Percentiles rank a stretch among this genome's conserved stretches.
phyloP scores from a whole-genome alignment of 2,797 vertebrate genomes.

The Eospalax fontanierii region DNA sequence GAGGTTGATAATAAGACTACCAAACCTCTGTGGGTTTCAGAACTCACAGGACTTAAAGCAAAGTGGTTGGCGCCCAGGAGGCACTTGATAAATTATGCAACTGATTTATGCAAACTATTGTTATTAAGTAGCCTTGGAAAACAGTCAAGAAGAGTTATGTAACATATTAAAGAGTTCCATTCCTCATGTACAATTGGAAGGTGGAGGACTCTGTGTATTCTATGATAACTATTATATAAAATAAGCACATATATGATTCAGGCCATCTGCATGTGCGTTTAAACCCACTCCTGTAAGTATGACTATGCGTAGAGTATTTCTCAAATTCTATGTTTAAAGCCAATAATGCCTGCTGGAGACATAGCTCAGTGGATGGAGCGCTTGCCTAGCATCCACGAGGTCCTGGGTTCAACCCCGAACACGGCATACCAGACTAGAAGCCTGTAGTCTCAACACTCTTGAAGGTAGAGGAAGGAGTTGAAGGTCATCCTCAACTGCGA shows the following conservation, averaged over 20 bases:
- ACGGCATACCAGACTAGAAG: not conserved
- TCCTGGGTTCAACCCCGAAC: not conserved
- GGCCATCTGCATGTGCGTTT: not conserved
- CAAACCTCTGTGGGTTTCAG: not conserved
- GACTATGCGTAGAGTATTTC: not conserved
- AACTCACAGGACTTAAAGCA: not conserved
- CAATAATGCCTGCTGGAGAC: too few relatives aligned
- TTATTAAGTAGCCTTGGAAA: constrained; percentile 14
- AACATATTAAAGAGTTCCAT: not conserved
- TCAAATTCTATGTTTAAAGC: not conserved
- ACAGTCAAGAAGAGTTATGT: not conserved
- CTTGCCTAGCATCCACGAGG: too few relatives aligned
- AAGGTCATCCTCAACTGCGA: not conserved
- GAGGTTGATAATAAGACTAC: not conserved
- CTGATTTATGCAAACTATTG: constrained; percentile 55
- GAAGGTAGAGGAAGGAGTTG: not conserved
- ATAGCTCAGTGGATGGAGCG: not conserved
- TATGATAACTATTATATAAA: not conserved
- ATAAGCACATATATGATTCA: too few relatives aligned
- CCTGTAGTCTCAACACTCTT: not conserved
- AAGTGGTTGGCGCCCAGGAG: not conserved
- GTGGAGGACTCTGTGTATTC: not conserved
- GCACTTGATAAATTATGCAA: constrained; percentile 37
- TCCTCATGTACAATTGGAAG: not conserved
- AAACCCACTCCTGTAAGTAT: not conserved